Evolutionary conservation across 2,113 vertebrate species (phyloP).

Genomic region (Myotis brandtii): DNA sequence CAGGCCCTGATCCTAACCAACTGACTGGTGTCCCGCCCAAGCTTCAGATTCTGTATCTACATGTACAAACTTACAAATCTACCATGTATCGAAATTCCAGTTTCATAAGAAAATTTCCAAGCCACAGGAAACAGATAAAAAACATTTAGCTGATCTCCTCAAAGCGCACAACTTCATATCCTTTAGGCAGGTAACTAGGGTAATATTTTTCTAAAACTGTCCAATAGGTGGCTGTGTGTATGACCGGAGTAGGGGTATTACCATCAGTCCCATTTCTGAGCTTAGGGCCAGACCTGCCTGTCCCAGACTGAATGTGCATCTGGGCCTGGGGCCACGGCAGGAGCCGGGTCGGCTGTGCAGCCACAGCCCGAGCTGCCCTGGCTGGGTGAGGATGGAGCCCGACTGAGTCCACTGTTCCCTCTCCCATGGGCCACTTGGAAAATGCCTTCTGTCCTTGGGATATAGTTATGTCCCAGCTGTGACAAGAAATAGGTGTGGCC

Average conservation of each 20-base stretch:
- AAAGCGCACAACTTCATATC: neutral
- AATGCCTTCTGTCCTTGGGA: neutral
- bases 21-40: neutral
- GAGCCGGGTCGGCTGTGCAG: neutral
- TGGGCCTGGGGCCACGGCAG: neutral
- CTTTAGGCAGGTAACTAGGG: neutral
- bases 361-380: neutral
- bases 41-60: neutral
- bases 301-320: neutral
- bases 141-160: neutral
- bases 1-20: neutral
- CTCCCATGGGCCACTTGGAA: neutral
- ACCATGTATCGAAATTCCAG: neutral
- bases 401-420: neutral
- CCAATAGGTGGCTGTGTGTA: neutral
- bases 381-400: neutral
- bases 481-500: neutral
- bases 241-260: neutral
- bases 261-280: neutral
- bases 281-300: neutral
- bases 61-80: neutral
- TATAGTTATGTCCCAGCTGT: neutral
- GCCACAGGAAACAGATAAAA: neutral
- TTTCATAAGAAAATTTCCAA: neutral
- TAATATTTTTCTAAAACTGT: neutral